Evolutionary conservation across 2,888 invertebrate genomes (phyloP).

Genomic region (Drosophila nigritarsus): DNA sequence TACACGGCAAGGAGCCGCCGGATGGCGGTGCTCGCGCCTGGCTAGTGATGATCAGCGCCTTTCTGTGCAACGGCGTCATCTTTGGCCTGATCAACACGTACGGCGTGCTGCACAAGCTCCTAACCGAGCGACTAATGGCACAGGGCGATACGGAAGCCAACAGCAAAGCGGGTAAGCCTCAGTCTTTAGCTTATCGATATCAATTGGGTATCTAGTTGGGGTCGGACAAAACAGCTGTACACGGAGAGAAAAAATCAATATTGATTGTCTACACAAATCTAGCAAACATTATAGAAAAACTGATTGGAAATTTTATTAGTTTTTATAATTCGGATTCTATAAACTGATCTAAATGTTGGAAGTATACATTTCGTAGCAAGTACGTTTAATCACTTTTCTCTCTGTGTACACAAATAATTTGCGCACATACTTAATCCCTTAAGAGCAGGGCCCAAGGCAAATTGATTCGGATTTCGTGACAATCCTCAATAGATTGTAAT

Average conservation of each 20-base stretch:
- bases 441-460: slow-evolving; percentile 51
- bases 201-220: not conserved
- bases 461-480: slow-evolving; percentile 58
- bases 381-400: not conserved
- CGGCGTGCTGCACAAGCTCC: slow-evolving; percentile 89
- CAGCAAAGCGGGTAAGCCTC: slow-evolving; percentile 92
- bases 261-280: not conserved
- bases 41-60: slow-evolving; percentile 93
- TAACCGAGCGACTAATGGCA: slow-evolving; percentile 88
- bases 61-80: slow-evolving; percentile 94
- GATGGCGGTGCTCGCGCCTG: slow-evolving; percentile 93
- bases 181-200: not conserved
- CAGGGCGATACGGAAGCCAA: slow-evolving; percentile 90
- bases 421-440: slow-evolving; percentile 53
- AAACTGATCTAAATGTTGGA: not conserved
- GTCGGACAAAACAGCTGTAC: not conserved
- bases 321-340: not conserved
- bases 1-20: slow-evolving; percentile 86
- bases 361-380: not conserved
- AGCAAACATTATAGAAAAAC: not conserved
- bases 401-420: slow-evolving; percentile 29
- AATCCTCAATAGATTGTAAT: slow-evolving; percentile 62
- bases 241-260: not conserved
- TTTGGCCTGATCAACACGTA: slow-evolving; percentile 96
- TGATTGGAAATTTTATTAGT: not conserved